Evolutionary conservation across 1,140 invertebrate genomes (phyloP), one percentile per base, ranked within the genome.

Genomic region (Arion vulgaris): DNA sequence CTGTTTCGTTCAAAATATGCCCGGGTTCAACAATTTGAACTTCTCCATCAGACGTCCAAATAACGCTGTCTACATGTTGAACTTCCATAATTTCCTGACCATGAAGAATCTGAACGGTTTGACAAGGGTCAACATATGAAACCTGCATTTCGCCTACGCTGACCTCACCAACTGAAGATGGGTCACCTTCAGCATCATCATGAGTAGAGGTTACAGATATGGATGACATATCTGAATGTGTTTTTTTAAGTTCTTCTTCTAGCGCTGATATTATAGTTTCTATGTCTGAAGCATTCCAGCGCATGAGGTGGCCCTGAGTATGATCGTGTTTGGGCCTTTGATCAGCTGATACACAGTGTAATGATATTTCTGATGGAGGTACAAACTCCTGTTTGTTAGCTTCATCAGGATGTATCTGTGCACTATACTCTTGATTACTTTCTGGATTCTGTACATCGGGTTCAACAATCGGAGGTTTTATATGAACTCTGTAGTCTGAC

Each of bases 181-280:
- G 26, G 11, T 11, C 36, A 41, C 45, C 39, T 41, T 41, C 39
- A 28, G 4, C 72, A 19, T 71, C 5, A 28, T n/a, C 72, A 19
- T 71, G 32, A 11, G 68, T 11, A 9, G 32, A 34, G 68, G 38
- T 26, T n/a, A 74, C 39, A 57, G 53, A 57, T 49, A 49, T 49
- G 53, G 53, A 15, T 4, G 72, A 11, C 11, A 45, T 51, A 7
- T 53, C 45, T 28, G 80, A 39, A 36, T 49, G 51, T 53, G 69
- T 38, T 34, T 81, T 81, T 57, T 81, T 81, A 5, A 81, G 71
- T 36, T 81, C 80, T 51, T 81, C 80, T 39, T 81, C 80, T 4
- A 81, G 49, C 7, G 80, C 80, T 26, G 69, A 73, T 19, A 81
- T 81, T 5, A 81, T 81, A 19, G 80, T 81, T 69, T 81, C 80